These are phyloP conservation scores for Papilio demoleus DNA, from an alignment of 2,888 invertebrate genomes.

Conservation along the genomic window DNA sequence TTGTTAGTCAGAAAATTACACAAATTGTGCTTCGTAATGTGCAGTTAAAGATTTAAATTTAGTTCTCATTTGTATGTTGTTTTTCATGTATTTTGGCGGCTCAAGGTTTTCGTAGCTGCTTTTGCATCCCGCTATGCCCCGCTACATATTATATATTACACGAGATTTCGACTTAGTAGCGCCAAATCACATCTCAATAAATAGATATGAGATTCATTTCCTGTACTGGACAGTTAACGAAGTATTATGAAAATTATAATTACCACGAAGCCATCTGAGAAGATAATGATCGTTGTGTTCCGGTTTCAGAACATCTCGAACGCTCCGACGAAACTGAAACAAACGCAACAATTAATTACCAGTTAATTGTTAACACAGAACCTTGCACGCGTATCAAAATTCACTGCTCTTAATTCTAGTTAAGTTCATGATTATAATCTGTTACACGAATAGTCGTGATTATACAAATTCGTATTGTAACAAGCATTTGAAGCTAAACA, in stretches of 20 bases:
- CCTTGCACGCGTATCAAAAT: not conserved
- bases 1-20: too few species aligned
- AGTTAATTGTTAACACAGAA: not conserved
- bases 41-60: too few species aligned
- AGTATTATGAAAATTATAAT: conserved; percentile 8
- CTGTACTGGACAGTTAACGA: not conserved
- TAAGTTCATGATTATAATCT: not conserved
- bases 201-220: too few species aligned
- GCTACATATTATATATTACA: too few species aligned
- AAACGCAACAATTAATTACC: conserved; percentile 45
- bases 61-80: too few species aligned
- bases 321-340: conserved; percentile 89
- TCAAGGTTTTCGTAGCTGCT: too few species aligned
- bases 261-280: conserved; percentile 92
- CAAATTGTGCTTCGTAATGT: too few species aligned
- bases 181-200: too few species aligned
- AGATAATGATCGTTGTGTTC: conserved; percentile 91
- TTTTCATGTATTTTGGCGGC: too few species aligned
- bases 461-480: not conserved
- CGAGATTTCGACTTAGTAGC: too few species aligned
- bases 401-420: not conserved
- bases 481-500: too few species aligned
- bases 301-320: conserved; percentile 86
- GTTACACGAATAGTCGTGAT: not conserved
- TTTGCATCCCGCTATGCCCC: too few species aligned